Base-by-base conservation (phyloP, 1,140 invertebrate genomes). In the Drosophila tropicalis region DNA sequence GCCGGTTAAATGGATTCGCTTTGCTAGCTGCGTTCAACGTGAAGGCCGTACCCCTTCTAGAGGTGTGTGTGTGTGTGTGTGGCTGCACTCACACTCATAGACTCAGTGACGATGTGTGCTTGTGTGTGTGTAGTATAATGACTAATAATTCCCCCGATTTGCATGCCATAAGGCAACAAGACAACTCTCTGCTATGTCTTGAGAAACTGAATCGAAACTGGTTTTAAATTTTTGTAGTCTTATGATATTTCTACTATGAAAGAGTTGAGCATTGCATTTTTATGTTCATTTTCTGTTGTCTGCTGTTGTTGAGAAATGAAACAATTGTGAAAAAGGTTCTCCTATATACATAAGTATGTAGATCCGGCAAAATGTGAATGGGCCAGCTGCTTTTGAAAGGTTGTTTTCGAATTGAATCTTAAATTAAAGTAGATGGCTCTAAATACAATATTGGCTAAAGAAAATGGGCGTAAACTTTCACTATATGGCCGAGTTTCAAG, bases 101-200 rank as follows among this genome's bases (percentile, higher is more conserved):
- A 25, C 34, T 3, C 56, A 67, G 36, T 13, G 34, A 39, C 58
- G 32, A 57, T 34, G 55, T 57, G 55, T 13, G 51, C 2, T 15
- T 54, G 47, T 32, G 54, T 56, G 55, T 58, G 56, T 58, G 56
- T 58, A 58, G 55, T 25, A 67, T 72, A 69, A 79, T 79, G 76
- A 76, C 76, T 72, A 79, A 76, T 79, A 79, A 72, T 68, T 65
- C 70, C 62, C 62, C 15, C 69, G 70, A 69, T 79, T 79, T 79
- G 76, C 76, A 79, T 79, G 76, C 76, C 54, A 66, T 36, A 74
- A 58, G 58, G 62, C 72, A 75, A 62, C 62, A 51, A 70, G 34
- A 66, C 41, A 32, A 62, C 57, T 29, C 29, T 65, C 57, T 51
- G 62, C 55, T 55, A 19, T 68, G 44, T 60, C 70, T 76, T 64